Evolutionary conservation across 2,797 vertebrate genomes (phyloP), one percentile per base, ranked within the genome.

Genomic region (Microchirus variegatus): DNA sequence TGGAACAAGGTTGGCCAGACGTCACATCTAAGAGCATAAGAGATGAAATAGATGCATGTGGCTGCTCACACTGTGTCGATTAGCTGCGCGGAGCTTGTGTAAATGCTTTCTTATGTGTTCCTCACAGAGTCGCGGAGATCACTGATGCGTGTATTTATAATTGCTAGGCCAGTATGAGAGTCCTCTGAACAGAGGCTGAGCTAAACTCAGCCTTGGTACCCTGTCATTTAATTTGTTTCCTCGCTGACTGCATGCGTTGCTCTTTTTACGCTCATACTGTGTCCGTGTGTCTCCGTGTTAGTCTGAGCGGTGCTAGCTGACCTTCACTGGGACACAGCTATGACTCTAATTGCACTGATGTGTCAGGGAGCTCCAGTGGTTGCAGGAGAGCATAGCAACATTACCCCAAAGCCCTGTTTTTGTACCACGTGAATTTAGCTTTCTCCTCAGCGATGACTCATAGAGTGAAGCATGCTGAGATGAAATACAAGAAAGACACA

Each of bases 81-180:
- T 55, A 36, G 5, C 16, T 63, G 52, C 31, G 52, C 78, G 67
- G 55, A 35, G 49, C 52, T 74, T 72, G 46, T 79, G 67, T 67
- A 74, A 83, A 66, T 77, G 38, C 81, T 45, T 68, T 65, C 71
- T 76, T 75, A 75, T 71, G 53, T 73, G 73, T n/a, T 46, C 4
- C 16, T 84, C 74, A 67, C 63, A 83, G 80, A 73, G 85, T 84
- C 86, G 75, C 7, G 47, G 89, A 87, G 70, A 49, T 61, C 83
- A 84, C 58, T 84, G 89, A 88, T 91, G 90, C 91, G 85, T 95
- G 87, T 91, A 90, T 94, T 96, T 94, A 95, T 96, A 95, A 96
- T 95, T 95, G 89, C 84, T 56, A 51, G 66, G 65, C 60, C 68
- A 78, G 53, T 69, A 45, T 67, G 38, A 65, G 63, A 70, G 62